These are phyloP conservation scores for Malurus elegans DNA, from an alignment of 2,113 vertebrate genomes.

Conservation along the genomic window DNA sequence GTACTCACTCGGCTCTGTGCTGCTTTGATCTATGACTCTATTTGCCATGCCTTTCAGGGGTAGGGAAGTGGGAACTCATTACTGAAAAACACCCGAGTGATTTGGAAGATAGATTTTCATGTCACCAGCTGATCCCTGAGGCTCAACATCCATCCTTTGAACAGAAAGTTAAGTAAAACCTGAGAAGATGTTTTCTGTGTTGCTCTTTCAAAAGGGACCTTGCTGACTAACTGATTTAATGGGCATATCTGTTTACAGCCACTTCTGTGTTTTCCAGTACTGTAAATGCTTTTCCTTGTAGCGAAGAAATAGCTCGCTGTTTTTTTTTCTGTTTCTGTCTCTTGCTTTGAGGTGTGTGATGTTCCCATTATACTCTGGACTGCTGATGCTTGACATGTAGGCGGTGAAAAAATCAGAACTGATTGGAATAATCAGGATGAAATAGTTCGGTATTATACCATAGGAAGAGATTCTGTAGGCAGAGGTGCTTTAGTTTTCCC, in stretches of 20 bases:
- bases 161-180: slow-evolving; percentile 46
- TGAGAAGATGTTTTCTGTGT: slow-evolving; percentile 15
- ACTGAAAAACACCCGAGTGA: slow-evolving; percentile 7
- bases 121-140: slow-evolving; percentile 25
- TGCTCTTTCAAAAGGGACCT: neutral
- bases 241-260: neutral
- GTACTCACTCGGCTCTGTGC: neutral
- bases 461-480: neutral
- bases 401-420: neutral
- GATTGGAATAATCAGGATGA: neutral
- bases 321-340: neutral
- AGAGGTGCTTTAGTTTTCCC: neutral
- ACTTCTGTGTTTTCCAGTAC: neutral
- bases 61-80: slow-evolving; percentile 8
- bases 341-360: neutral
- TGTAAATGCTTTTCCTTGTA: neutral
- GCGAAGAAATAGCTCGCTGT: fast-evolving
- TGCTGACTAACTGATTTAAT: slow-evolving; percentile 12
- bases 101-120: slow-evolving; percentile 53
- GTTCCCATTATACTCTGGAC: neutral
- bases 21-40: slow-evolving; percentile 33
- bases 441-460: neutral
- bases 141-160: neutral
- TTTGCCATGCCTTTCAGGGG: slow-evolving; percentile 31
- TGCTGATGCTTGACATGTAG: neutral